A percentile compares a stretch with the other conserved stretches of the same genome.
Evolutionary conservation across 2,113 vertebrate genomes (phyloP).

Genomic region (Otocyon megalotis): DNA sequence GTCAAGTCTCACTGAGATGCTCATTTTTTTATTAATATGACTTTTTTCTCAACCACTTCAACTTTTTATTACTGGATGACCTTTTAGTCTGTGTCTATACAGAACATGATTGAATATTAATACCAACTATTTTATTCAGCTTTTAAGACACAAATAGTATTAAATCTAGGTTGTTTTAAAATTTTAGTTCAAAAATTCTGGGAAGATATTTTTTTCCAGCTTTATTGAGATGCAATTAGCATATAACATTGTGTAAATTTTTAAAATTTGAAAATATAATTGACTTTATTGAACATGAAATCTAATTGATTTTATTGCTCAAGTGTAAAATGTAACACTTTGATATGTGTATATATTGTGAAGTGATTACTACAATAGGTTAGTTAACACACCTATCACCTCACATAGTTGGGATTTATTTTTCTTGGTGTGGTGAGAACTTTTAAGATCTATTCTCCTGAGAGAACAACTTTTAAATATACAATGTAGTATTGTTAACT

Average conservation of each 20-base stretch:
- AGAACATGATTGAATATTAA: neutral
- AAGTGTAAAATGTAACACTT: neutral
- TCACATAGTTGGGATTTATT: neutral
- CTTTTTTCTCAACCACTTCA: conserved; percentile 14
- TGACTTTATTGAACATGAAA: neutral
- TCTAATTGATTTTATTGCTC: neutral
- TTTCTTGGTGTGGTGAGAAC: neutral
- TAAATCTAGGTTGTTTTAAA: neutral
- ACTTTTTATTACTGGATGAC: neutral
- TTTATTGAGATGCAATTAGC: neutral
- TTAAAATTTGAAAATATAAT: neutral
- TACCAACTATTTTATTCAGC: neutral
- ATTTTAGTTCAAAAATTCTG: neutral
- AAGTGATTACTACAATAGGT: neutral
- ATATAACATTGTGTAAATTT: neutral
- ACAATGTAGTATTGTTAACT: neutral
- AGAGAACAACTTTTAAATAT: neutral
- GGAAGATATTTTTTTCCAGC: conserved; percentile 5
- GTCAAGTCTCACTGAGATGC: conserved; percentile 43
- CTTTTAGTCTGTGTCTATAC: neutral
- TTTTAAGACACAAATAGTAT: neutral
- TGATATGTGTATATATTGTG: neutral
- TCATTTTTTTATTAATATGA: neutral
- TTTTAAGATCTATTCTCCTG: neutral
- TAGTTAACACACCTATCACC: neutral